Evolutionary conservation across 2,113 vertebrate species (phyloP).

Genomic region (Urocitellus parryii): DNA sequence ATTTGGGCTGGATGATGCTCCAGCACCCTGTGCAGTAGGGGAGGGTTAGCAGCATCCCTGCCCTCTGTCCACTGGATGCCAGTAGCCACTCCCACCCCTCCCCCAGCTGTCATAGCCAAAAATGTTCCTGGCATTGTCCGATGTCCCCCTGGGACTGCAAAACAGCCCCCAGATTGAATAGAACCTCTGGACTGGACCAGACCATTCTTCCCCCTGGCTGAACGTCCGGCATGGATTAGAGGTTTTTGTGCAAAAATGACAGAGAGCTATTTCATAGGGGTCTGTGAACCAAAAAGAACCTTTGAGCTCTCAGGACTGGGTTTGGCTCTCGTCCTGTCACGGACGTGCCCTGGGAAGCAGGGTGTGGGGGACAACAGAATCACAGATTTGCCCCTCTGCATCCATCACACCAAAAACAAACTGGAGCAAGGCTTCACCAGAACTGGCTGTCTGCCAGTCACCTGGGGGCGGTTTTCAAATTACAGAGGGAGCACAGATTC

Average conservation of each 20-base stretch:
- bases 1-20: accelerated
- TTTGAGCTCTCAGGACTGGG: background rate
- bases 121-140: background rate
- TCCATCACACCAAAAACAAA: background rate
- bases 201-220: background rate
- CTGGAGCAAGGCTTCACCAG: background rate
- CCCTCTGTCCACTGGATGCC: background rate
- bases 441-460: background rate
- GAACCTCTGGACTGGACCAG: background rate
- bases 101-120: background rate
- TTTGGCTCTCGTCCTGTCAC: background rate
- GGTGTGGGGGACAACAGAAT: background rate
- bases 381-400: background rate
- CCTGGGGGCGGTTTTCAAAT: background rate
- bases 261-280: background rate
- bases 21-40: background rate
- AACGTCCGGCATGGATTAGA: background rate
- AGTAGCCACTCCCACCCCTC: background rate
- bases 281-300: background rate
- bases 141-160: background rate
- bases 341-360: background rate
- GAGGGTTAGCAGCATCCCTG: background rate
- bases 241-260: background rate
- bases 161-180: background rate
- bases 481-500: too few relatives aligned